A percentile compares a stretch with the other conserved stretches of the same genome.
Conservation (phyloP, 2,797 vertebrate species). For the Phalanger gymnotis region DNA sequence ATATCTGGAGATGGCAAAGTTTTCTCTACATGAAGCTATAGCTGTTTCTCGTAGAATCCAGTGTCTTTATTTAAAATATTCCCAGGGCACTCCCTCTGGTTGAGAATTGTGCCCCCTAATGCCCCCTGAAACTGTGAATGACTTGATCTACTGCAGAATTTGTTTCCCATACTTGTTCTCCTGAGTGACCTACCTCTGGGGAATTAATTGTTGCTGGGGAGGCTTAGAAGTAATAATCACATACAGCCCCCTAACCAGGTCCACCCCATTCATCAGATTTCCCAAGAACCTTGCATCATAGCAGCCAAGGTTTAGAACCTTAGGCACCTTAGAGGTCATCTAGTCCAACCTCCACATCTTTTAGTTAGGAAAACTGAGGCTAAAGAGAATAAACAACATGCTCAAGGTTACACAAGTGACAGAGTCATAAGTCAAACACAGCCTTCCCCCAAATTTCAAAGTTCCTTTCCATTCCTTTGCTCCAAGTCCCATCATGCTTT, state of each 20-base stretch:
- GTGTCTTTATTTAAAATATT: neutral
- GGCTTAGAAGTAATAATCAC: slow-evolving; percentile 12
- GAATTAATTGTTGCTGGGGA: neutral
- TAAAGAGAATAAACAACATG: slow-evolving; percentile 30
- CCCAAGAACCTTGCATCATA: neutral
- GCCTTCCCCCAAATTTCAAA: neutral
- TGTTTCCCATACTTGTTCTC: neutral
- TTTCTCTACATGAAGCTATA: neutral
- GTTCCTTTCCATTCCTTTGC: neutral
- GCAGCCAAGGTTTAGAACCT: neutral
- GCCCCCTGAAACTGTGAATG: neutral
- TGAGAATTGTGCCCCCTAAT: neutral
- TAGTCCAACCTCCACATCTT: slow-evolving; percentile 5
- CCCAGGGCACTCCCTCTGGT: neutral
- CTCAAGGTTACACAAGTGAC: slow-evolving; percentile 1
- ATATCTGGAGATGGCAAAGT: neutral
- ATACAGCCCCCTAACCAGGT: neutral
- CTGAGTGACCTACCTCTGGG: neutral
- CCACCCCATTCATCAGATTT: neutral
- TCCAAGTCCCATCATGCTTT: neutral
- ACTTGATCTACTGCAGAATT: neutral
- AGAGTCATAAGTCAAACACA: neutral
- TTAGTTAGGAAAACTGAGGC: slow-evolving; percentile 36
- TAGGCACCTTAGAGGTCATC: neutral
- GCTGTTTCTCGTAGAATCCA: neutral